Percentiles rank a stretch among this genome's conserved stretches.
phyloP scores from a whole-genome alignment of 2,797 vertebrate genomes.

The Echeneis naucrates region DNA sequence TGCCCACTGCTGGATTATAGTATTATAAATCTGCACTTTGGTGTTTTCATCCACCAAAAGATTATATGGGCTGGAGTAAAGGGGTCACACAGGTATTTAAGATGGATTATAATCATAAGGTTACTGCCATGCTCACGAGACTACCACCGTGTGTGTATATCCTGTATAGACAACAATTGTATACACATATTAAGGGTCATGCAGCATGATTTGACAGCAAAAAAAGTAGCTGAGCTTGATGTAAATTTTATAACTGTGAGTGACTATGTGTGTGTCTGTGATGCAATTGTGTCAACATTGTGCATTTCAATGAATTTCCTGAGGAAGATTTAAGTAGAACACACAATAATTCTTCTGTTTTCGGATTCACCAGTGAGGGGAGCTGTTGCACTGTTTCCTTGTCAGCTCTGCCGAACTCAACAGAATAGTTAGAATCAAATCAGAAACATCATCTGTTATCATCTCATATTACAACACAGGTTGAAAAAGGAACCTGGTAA shows the following conservation, averaged over 20 bases:
- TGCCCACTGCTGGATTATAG: constrained; percentile 51
- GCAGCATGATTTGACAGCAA: background rate
- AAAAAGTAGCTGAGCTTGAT: background rate
- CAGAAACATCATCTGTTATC: constrained; percentile 3
- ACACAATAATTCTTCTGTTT: background rate
- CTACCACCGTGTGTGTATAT: background rate
- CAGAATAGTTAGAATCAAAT: background rate
- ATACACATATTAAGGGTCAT: background rate
- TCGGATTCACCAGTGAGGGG: constrained; percentile 41
- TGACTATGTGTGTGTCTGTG: background rate
- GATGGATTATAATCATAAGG: background rate
- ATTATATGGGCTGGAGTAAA: background rate
- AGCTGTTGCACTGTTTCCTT: constrained; percentile 48
- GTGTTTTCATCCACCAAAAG: background rate
- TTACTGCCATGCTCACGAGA: background rate
- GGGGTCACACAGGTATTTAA: background rate
- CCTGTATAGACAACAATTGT: no score
- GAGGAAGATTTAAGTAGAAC: background rate
- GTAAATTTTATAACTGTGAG: background rate
- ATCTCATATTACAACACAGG: no score
- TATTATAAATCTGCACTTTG: background rate
- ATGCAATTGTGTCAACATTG: no score
- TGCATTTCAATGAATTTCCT: background rate
- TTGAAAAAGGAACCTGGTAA: no score
- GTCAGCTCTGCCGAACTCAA: background rate